Base-by-base conservation (phyloP, 1,140 invertebrate genomes). In the Dinoponera quadriceps region DNA sequence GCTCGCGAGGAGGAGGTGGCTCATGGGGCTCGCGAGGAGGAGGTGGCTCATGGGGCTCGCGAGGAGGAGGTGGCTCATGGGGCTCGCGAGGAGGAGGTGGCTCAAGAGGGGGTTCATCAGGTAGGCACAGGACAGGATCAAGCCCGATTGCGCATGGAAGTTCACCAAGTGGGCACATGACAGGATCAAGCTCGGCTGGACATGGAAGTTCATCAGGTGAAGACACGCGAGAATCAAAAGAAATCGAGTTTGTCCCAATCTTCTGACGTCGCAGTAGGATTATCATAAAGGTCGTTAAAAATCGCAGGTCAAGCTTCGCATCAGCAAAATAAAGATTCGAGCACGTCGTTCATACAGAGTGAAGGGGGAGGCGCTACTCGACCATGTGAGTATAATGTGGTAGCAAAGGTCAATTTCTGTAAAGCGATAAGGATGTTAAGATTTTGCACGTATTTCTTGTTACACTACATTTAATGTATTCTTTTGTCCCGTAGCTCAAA, bases 311-410 rank as follows among this genome's bases (percentile, higher is more conserved):
- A 38, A 44, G 16, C 25, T 33, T 13, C 60, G 18, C 44, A 44
- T 20, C 82, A 75, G 44, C 48, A 51, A 22, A 78, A 63, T 51
- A 88, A 75, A 75, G 60, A 88, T 68, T 22, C 59, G 25, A 90
- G 85, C 51, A 81, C 66, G 5, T 20, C 69, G 11, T 84, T 91
- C 18, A 27, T 91, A 63, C 48, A 83, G 14, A 22, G 57, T 22
- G 90, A 91, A 72, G 69, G 86, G 38, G 82, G 84, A 62, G 82
- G 86, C 16, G 75, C 75, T 20, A 72, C 11, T n/a, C 68, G 65
- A n/a, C 85, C 88, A 51, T 7, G 90, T 90, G 82, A 83, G 66
- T 84, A 16, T 4, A 78, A 66, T 48, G 25, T 20, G n/a, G 65
- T 4, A 66, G 4, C n/a, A 65, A 65, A 54, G 49, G 33, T 14